Conservation (phyloP, 1,140 invertebrate genomes). For the Dendrolimus punctatus region DNA sequence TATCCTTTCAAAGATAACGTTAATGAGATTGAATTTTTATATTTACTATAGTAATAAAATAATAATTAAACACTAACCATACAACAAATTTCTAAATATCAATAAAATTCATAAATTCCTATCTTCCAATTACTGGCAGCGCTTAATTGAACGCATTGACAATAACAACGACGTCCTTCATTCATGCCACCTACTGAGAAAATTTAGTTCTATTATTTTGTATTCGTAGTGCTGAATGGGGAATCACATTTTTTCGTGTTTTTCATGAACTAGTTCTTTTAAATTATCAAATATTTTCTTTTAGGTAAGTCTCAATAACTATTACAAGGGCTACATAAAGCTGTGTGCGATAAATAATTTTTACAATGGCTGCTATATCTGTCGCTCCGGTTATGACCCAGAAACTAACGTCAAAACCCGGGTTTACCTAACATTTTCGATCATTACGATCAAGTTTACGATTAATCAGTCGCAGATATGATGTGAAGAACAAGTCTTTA, state of each 20-base stretch:
- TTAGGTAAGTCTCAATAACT: constrained; percentile 46
- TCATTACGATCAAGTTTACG: constrained; percentile 23
- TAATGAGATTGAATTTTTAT: too few species aligned
- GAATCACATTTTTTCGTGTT: constrained; percentile 69
- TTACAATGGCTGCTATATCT: constrained; percentile 20
- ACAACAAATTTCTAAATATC: too few species aligned
- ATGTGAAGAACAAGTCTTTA: constrained; percentile 1
- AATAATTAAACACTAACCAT: too few species aligned
- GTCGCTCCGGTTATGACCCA: constrained; percentile 54
- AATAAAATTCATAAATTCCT: too few species aligned
- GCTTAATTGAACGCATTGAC: constrained; percentile 25
- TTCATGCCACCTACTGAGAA: constrained; percentile 55
- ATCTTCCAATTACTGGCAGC: too few species aligned
- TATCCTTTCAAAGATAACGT: too few species aligned
- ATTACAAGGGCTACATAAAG: not conserved
- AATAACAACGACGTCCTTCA: constrained; percentile 13
- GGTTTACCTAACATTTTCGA: constrained; percentile 49
- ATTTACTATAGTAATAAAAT: too few species aligned
- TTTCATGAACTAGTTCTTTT: constrained; percentile 66
- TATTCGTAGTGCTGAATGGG: constrained; percentile 72
- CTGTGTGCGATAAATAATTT: not conserved
- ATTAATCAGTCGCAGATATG: constrained; percentile 6
- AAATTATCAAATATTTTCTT: constrained; percentile 53
- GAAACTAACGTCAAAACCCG: constrained; percentile 63
- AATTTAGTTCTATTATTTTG: constrained; percentile 66